Evolutionary conservation across 2,888 invertebrate species (phyloP).

Genomic region (Lycaena phlaeas): DNA sequence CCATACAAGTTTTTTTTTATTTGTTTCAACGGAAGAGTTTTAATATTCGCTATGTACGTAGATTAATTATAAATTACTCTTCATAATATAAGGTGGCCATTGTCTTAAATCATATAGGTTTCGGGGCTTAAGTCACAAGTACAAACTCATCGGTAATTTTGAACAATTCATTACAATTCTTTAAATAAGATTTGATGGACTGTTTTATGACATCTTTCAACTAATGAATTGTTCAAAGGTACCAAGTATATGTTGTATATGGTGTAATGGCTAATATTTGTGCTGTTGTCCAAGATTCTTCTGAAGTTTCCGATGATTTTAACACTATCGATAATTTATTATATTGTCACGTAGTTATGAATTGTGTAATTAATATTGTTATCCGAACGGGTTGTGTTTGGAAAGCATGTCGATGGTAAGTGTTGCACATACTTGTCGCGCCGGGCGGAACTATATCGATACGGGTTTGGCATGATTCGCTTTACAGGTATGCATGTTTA

Average conservation of each 20-base stretch:
- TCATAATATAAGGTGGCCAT: conserved; percentile 61
- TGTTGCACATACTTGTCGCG: conserved; percentile 29
- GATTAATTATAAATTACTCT: conserved; percentile 14
- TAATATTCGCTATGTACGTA: background rate
- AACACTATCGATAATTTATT: conserved; percentile 17
- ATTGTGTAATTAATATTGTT: conserved; percentile 31
- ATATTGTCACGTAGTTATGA: conserved; percentile 8
- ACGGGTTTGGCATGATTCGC: conserved; percentile 16
- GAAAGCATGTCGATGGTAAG: conserved; percentile 61
- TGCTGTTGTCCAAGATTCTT: conserved; percentile 38
- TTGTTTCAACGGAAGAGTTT: conserved; percentile 11
- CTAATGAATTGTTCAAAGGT: background rate
- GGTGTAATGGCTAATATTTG: conserved; percentile 66
- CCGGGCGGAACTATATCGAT: conserved; percentile 20
- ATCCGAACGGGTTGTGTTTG: conserved; percentile 61
- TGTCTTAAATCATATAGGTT: conserved; percentile 57
- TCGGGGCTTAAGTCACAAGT: conserved; percentile 57
- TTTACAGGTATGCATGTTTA: conserved; percentile 6
- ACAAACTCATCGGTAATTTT: background rate
- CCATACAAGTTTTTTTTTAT: no score
- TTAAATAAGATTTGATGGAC: no score
- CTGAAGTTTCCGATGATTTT: conserved; percentile 1
- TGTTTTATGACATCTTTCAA: no score
- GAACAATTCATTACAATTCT: background rate
- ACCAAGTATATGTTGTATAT: conserved; percentile 50